Evolutionary conservation across 2,888 invertebrate species (phyloP), one percentile per base, ranked within the genome.

Genomic region (Nysson spinosus): DNA sequence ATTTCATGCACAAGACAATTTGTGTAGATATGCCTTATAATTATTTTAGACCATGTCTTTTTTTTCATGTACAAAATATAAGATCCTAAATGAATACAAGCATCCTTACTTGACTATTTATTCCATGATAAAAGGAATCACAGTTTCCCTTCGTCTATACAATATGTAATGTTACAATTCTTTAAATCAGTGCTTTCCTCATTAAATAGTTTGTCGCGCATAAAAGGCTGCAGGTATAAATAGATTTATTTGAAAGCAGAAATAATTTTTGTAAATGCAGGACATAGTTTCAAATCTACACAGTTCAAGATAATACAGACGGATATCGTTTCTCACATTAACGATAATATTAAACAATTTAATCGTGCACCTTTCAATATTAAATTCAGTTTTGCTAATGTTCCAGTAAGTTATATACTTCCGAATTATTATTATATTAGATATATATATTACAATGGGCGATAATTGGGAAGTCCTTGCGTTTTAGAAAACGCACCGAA

Each of bases 41-140:
- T 9, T 28, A 26, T 44, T 12, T 17, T 34, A 46, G 43, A 47
- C 35, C 37, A 11, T 39, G n/a, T 52, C 26, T 28, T 20, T 34
- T 64, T 28, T 20, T 34, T 64, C 35, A 46, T 49, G 50, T 73
- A 75, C 44, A 73, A 75, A 73, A 72, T 60, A 74, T 61, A 65
- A 75, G 54, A 40, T 61, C 22, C 51, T 55, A 60, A 69, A 61
- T 11, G 49, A 67, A 60, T 62, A 69, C 61, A 73, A 49, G 32
- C 52, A 69, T 55, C 51, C 54, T 37, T 43, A 35, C 49, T n/a
- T n/a, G n/a, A n/a, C n/a, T n/a, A n/a, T n/a, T n/a, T n/a, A n/a
- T n/a, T n/a, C n/a, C n/a, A n/a, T n/a, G n/a, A n/a, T n/a, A n/a
- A n/a, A n/a, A n/a, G n/a, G n/a, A n/a, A n/a, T n/a, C n/a, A n/a